Base-by-base conservation (phyloP, 30 jellyfish, hydroid and myxozoan species). In the Clytia hemisphaerica region DNA sequence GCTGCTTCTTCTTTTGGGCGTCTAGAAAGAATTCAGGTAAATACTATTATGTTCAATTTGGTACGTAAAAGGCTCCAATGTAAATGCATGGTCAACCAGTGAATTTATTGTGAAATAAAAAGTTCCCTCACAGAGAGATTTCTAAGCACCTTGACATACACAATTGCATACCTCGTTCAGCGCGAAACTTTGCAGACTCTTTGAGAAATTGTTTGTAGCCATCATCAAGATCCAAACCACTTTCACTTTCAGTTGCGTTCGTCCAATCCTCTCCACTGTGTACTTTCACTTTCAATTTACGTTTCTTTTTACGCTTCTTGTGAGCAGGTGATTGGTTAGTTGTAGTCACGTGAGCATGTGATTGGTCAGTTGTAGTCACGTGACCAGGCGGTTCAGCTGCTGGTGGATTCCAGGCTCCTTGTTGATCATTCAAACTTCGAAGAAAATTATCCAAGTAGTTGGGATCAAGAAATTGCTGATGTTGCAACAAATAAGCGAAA, bases 141-240 rank as follows among this genome's bases (percentile, higher is more conserved):
- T 16, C 54, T 16, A 25, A 21, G 24, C n/a, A 58, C 5, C 10
- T 18, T 18, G n/a, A 22, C 4, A 21, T 30, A 7, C 24, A 53
- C 22, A 10, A 1, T 12, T 62, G 25, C 33, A n/a, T 10, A 65
- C 78, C 78, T 44, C 78, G 2, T 37, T 65, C 5, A 28, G 18
- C 44, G 34, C 61, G 37, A 45, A 36, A 44, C 37, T 33, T 38
- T 10, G 78, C 61, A 36, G 78, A 65, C 30, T 65, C 32, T 0
- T 37, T 61, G 16, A 65, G 78, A 37, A 65, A 65, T n/a, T 65
- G 64, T 25, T 37, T 34, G 33, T 37, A 65, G 44, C 70, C 44
- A 9, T n/a, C 64, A 65, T 65, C 78, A 12, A 65, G 67, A 24
- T 65, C 78, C 18, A 65, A 65, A 27, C 29, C 38, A n/a, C 36